Evolutionary conservation across 35 echinoderm and acorn worm genomes (phyloP).

Genomic region (Patiria miniata): DNA sequence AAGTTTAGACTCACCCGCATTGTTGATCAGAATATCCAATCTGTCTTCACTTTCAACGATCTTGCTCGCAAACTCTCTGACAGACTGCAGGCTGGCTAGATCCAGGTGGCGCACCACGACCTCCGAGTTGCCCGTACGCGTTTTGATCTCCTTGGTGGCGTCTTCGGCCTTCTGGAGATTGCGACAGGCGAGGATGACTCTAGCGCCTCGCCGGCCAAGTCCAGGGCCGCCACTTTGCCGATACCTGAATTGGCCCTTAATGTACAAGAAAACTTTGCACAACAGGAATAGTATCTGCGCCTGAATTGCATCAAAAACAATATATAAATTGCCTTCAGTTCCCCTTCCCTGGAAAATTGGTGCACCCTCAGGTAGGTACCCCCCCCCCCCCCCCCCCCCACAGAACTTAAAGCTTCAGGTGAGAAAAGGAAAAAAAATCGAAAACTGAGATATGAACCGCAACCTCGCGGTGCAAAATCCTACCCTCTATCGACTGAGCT

Average conservation of each 20-base stretch:
- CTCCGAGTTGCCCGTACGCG: conserved; percentile 34
- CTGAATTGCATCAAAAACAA: too few relatives aligned
- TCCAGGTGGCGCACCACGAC: conserved; percentile 59
- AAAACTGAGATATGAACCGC: too few relatives aligned
- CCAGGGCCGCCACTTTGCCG: conserved; percentile 53
- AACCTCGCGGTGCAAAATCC: too few relatives aligned
- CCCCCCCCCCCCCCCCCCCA: too few relatives aligned
- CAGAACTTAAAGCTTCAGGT: too few relatives aligned
- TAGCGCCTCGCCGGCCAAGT: conserved; percentile 71
- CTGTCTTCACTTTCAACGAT: conserved; percentile 54
- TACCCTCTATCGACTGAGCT: too few relatives aligned
- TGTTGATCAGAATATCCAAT: conserved; percentile 70
- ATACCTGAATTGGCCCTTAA: conserved; percentile 66
- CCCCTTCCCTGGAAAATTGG: too few relatives aligned
- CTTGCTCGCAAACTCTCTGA: conserved; percentile 48
- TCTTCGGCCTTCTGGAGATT: conserved; percentile 55
- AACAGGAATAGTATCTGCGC: too few relatives aligned
- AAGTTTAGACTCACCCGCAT: conserved; percentile 56
- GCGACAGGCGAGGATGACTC: conserved; percentile 73
- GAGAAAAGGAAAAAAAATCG: too few relatives aligned
- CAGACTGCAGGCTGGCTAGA: conserved; percentile 44
- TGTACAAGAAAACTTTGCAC: too few relatives aligned
- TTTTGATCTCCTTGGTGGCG: conserved; percentile 44
- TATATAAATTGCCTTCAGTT: too few relatives aligned
- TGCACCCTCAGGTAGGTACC: too few relatives aligned